These are phyloP conservation scores for Carcina quercana DNA, from an alignment of 2,888 invertebrate species.

Conservation along the genomic window DNA sequence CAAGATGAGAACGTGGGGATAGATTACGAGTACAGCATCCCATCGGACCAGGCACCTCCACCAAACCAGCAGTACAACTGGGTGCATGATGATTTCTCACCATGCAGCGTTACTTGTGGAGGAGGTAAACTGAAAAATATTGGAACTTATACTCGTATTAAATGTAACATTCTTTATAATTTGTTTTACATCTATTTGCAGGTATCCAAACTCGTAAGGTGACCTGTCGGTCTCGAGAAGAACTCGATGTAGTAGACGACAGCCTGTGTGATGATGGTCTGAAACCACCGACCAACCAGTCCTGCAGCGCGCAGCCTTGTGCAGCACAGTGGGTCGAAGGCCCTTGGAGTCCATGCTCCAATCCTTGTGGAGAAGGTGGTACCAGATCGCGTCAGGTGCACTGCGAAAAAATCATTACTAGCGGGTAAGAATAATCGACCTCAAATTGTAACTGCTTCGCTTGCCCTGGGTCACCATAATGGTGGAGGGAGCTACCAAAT, in stretches of 20 bases:
- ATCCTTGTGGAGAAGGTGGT: conserved; percentile 86
- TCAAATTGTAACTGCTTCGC: too few relatives aligned
- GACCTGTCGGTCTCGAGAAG: conserved; percentile 84
- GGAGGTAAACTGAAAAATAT: conserved; percentile 86
- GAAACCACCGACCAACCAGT: conserved; percentile 81
- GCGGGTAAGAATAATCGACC: conserved; percentile 79
- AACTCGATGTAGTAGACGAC: conserved; percentile 81
- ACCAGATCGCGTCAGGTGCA: conserved; percentile 80
- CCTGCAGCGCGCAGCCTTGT: conserved; percentile 85
- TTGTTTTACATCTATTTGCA: too few relatives aligned
- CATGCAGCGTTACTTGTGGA: conserved; percentile 92
- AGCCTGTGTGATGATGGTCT: conserved; percentile 85
- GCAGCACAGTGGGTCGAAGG: conserved; percentile 86
- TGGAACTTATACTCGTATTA: too few relatives aligned
- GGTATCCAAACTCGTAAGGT: conserved; percentile 86
- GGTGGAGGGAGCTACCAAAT: too few relatives aligned
- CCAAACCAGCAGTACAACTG: conserved; percentile 87
- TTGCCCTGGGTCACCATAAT: too few relatives aligned
- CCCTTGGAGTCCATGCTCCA: conserved; percentile 88
- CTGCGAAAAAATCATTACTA: conserved; percentile 86
- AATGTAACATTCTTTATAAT: too few relatives aligned
- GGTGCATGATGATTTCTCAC: conserved; percentile 82
- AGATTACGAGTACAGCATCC: conserved; percentile 92
- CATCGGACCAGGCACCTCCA: conserved; percentile 78
- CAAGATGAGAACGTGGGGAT: conserved; percentile 87